A percentile compares a stretch with the other conserved stretches of the same genome.
These are phyloP conservation scores for Pachyramphus minor DNA, from an alignment of 2,113 vertebrate genomes.

Conservation along the genomic window DNA sequence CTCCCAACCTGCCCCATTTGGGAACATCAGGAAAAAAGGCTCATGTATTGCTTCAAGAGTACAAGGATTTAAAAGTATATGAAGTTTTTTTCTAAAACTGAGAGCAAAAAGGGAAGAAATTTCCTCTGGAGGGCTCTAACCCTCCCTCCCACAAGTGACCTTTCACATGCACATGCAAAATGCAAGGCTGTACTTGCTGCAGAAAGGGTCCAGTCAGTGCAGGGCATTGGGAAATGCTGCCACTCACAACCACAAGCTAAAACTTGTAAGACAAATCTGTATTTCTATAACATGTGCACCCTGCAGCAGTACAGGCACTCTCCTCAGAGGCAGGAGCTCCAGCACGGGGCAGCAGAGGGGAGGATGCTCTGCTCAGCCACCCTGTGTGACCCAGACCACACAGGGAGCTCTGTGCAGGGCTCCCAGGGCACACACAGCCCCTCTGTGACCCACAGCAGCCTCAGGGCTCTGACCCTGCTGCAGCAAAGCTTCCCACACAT, in stretches of 20 bases:
- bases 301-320: not conserved
- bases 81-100: not conserved
- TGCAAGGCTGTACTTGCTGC: not conserved
- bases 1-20: not conserved
- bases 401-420: not conserved
- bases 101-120: not conserved
- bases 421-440: not conserved
- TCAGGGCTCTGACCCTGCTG: not conserved
- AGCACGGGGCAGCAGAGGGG: not conserved
- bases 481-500: not conserved
- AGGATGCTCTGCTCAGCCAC: not conserved
- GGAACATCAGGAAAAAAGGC: not conserved
- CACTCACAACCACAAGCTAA: not conserved
- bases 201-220: not conserved
- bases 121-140: not conserved
- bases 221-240: not conserved
- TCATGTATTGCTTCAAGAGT: not conserved
- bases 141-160: not conserved
- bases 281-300: not conserved
- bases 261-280: accelerated
- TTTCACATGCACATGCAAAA: not conserved
- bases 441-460: not conserved
- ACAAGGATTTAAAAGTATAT: not conserved
- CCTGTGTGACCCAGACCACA: not conserved
- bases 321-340: not conserved